Evolutionary conservation across 2,888 invertebrate genomes (phyloP), one percentile per base, ranked within the genome.

Genomic region (Petrophora chlorosata): DNA sequence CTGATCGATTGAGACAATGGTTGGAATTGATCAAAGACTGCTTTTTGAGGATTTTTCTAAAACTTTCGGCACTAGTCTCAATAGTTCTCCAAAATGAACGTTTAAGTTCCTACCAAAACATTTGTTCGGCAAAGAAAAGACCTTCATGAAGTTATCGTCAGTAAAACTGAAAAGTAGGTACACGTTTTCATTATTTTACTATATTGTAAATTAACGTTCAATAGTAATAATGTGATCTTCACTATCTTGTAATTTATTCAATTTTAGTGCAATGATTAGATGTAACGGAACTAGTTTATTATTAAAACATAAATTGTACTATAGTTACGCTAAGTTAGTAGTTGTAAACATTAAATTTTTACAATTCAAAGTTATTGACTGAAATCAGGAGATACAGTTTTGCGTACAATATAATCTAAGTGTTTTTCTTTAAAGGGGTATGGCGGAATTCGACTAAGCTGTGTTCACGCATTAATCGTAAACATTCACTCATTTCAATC

Each of bases 191-290:
- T 70, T 66, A 53, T 61, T 51, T 66, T 58, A 57, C 57, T 53
- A 63, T 63, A 57, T 62, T 69, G 63, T 67, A 63, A 66, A 66
- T 59, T 65, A 65, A 72, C 56, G 63, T 75, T 76, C 67, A 73
- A 72, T 74, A 73, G 66, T 63, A 67, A 74, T 72, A 76, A 73
- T 76, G 82, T 82, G 82, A 84, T 81, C 76, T 81, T 82, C 76
- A 77, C 76, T 77, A 75, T 80, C 73, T 64, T 82, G 81, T 88
- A 86, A 87, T 83, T 87, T 85, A 87, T 88, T 86, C 80, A 87
- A 87, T 78, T 82, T 87, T 89, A 89, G 90, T 90, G 90, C 90
- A 90, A 90, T 90, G 85, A 85, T 82, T 89, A 90, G 90, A 77
- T 82, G 65, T 89, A 88, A 89, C 73, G 77, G 73, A 76, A 72